Percentiles rank a stretch among this genome's conserved stretches.
phyloP scores from a whole-genome alignment of 2,797 vertebrate species.

The Sebastes baramenuke region DNA sequence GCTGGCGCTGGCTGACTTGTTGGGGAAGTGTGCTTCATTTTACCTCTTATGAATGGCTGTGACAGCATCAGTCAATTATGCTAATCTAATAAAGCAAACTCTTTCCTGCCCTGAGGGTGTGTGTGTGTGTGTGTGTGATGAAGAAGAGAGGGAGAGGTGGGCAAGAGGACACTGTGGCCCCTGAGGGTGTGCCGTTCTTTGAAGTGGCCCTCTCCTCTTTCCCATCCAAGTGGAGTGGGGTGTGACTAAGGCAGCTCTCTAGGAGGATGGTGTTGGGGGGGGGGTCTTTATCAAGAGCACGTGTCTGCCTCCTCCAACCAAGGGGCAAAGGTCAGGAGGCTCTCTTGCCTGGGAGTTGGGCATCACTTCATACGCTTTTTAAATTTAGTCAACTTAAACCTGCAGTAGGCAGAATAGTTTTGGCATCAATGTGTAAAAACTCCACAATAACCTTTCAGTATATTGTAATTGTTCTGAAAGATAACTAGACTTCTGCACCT shows the following conservation, averaged over 20 bases:
- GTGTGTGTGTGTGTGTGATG: constrained; percentile 34
- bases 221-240: constrained; percentile 77
- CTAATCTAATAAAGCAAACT: constrained; percentile 85
- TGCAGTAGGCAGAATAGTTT: too few species aligned
- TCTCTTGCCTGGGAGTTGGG: constrained; percentile 59
- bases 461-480: too few species aligned
- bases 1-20: constrained; percentile 44
- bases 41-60: constrained; percentile 74
- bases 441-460: too few species aligned
- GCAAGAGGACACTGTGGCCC: constrained; percentile 82
- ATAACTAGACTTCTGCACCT: too few species aligned
- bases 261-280: constrained; percentile 65
- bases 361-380: constrained; percentile 64
- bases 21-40: constrained; percentile 74
- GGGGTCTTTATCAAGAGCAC: constrained; percentile 95
- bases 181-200: constrained; percentile 79
- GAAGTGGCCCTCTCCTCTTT: constrained; percentile 80
- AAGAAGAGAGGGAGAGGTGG: constrained; percentile 75
- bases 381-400: constrained; percentile 8
- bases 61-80: constrained; percentile 86
- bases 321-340: constrained; percentile 81
- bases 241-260: constrained; percentile 90
- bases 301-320: constrained; percentile 85
- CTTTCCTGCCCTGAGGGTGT: constrained; percentile 80
- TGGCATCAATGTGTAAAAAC: too few species aligned